Base-by-base conservation (phyloP, 2,113 vertebrate genomes). In the Solenodon paradoxus region DNA sequence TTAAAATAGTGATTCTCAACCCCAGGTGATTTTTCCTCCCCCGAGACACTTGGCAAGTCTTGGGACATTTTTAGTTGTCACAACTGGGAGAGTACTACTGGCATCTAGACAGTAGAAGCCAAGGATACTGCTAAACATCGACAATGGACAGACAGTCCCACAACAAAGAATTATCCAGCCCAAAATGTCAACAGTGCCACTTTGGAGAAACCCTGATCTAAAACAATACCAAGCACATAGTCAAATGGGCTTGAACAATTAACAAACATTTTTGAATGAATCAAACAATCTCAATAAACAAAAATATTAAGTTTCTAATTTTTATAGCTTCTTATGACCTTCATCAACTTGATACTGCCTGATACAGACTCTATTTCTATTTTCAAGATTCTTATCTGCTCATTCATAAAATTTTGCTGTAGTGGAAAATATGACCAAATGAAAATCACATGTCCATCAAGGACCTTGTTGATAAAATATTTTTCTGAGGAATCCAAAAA, bases 1-100 rank as follows among this genome's bases (percentile, higher is more conserved):
- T 57, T 95, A 94, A 87, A 96, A 61, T 26, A 80, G 55, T 26
- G 10, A 19, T 74, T 94, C 75, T 92, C 53, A 71, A 49, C 28
- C 42, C 91, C 63, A 87, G 88, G n/a, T 64, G 17, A 92, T 26
- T 90, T 81, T 88, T 32, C 22, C 68, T 79, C 15, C 69, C 26
- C 40, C 40, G 15, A 28, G 63, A 77, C 53, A 92, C 42, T 3
- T 93, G 53, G 13, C 61, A 69, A 89, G n/a, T 59, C 87, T 71
- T 38, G 47, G 59, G 68, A 66, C 49, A 72, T 49, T 83, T 90
- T 78, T 53, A 84, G 9, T 32, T 57, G 40, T 86, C 30, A 90
- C 24, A 86, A 40, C n/a, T 42, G 2, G 51, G 40, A 2, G 20
- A 72, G n/a, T 69, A 12, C 64, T 77, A 75, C 9, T 71, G 40